phyloP scores from a whole-genome alignment of 2,113 vertebrate species.

The Panthera uncia region DNA sequence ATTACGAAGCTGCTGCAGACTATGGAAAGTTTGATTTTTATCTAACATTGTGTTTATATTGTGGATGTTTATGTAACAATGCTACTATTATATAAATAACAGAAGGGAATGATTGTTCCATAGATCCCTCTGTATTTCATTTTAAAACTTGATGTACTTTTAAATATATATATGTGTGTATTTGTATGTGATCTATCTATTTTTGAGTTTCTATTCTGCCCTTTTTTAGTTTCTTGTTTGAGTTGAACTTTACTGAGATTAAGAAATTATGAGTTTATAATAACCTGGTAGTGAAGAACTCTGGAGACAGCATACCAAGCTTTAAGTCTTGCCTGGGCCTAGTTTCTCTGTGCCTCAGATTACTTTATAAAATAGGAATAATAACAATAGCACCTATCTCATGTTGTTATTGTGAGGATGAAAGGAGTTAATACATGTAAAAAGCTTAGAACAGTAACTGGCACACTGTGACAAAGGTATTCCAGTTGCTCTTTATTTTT shows the following conservation, averaged over 20 bases:
- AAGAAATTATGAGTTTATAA: slow-evolving; percentile 9
- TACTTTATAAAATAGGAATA: background rate
- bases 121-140: background rate
- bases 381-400: background rate
- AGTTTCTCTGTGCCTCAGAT: background rate
- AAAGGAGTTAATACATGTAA: background rate
- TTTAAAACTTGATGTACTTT: background rate
- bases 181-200: background rate
- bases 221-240: slow-evolving; percentile 9
- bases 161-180: background rate
- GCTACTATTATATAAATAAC: background rate
- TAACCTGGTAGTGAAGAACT: slow-evolving; percentile 6
- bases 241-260: background rate
- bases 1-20: background rate
- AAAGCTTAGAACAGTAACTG: background rate
- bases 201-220: background rate
- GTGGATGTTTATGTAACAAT: background rate
- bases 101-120: background rate
- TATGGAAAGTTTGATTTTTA: slow-evolving; percentile 41
- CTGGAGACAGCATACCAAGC: background rate
- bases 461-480: background rate
- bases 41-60: background rate
- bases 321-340: background rate
- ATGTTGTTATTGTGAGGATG: background rate
- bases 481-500: background rate